Base-by-base conservation (phyloP, 2,888 invertebrate species). In the Napeogenes sylphis region DNA sequence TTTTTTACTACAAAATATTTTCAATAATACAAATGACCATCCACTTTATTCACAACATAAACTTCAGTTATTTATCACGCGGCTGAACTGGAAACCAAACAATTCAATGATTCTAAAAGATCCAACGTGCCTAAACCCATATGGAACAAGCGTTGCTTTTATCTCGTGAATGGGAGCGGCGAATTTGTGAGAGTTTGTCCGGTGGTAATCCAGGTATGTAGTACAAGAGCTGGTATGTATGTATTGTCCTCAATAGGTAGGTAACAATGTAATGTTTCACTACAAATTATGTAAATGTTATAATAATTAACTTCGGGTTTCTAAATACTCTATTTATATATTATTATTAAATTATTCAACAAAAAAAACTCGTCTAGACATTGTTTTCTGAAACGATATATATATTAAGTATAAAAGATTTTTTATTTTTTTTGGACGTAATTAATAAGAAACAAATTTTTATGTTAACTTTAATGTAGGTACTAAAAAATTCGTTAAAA, bases 111-210 rank as follows among this genome's bases (percentile, higher is more conserved):
- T 54, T 59, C 59, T 59, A 54, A 53, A 63, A 64, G 60, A 53
- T 54, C 56, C 55, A 10, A 54, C 55, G 35, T 14, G 53, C 47
- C 59, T 61, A 59, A 67, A 65, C 65, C 64, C 64, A 45, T 45
- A 35, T 33, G 59, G 38, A 61, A 63, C 62, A 62, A 64, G 60
- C 65, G 62, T 61, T 67, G 60, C 62, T 55, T 67, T 65, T 65
- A 62, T 57, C 55, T 60, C 30, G 60, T 58, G 62, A 59, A 67
- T 65, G 56, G 56, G 56, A 55, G 58, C 62, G 65, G 58, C 56
- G 65, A 57, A 63, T 67, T 67, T 63, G 58, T 63, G 62, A 51
- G 53, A 60, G 63, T 64, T 62, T 61, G 68, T 58, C 64, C 63
- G 55, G 55, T 46, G 58, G 62, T 61, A 65, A 64, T 67, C 63